Conservation (phyloP, 2,888 invertebrate species). For the Arge pagana region DNA sequence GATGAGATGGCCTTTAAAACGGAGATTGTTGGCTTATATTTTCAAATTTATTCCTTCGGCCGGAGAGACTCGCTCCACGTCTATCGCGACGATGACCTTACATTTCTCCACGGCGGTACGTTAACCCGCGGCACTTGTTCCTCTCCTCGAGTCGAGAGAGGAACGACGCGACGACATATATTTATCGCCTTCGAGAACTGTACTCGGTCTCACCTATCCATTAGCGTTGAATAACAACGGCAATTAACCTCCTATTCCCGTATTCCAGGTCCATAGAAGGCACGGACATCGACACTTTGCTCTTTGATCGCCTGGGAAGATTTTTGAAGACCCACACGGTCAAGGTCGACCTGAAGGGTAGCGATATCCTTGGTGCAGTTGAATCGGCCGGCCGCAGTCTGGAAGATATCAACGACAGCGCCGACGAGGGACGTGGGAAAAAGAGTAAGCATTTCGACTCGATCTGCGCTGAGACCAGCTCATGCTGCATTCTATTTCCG, state of each 20-base stretch:
- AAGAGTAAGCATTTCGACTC: conserved; percentile 70
- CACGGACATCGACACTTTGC: conserved; percentile 65
- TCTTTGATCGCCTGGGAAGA: conserved; percentile 71
- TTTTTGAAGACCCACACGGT: conserved; percentile 82
- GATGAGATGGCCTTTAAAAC: too few relatives aligned
- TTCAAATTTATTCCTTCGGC: too few relatives aligned
- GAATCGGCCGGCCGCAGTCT: conserved; percentile 80
- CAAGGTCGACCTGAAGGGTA: conserved; percentile 83
- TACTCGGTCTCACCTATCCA: neutral
- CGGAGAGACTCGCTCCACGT: too few relatives aligned
- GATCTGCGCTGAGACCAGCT: too few relatives aligned
- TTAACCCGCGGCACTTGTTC: conserved; percentile 4
- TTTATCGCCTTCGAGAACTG: neutral
- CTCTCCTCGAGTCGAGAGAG: too few relatives aligned
- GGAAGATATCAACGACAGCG: conserved; percentile 63
- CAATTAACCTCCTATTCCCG: neutral
- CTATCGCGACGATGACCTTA: neutral
- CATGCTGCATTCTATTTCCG: too few relatives aligned
- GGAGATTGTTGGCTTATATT: too few relatives aligned
- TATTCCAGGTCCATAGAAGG: conserved; percentile 53
- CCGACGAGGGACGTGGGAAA: conserved; percentile 73
- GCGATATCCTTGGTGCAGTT: conserved; percentile 80
- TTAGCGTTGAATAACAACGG: neutral
- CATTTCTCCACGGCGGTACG: neutral
- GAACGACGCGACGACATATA: neutral